phyloP scores from a whole-genome alignment of 2,113 vertebrate genomes.

The Tyrannus savana region DNA sequence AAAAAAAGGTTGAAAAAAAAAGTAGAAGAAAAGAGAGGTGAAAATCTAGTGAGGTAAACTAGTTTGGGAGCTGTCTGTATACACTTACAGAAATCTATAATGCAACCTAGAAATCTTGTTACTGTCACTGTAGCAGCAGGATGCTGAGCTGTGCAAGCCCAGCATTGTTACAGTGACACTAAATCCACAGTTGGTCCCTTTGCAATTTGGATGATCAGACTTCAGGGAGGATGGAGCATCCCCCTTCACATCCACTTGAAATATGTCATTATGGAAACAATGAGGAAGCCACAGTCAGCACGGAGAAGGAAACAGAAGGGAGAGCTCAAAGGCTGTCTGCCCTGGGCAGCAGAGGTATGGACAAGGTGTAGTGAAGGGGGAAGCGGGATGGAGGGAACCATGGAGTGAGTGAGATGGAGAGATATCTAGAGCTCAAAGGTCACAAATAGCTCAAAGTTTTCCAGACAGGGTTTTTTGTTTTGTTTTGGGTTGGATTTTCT shows the following conservation, averaged over 20 bases:
- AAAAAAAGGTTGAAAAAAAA: background rate
- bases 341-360: background rate
- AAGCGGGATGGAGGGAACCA: background rate
- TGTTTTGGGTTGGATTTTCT: background rate
- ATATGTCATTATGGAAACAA: background rate
- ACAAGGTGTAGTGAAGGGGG: background rate
- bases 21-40: background rate
- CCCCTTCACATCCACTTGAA: background rate
- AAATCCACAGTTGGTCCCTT: background rate
- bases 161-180: background rate
- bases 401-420: background rate
- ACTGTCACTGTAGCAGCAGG: background rate
- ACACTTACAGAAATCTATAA: background rate
- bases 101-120: background rate
- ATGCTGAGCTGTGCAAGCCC: background rate
- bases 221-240: background rate
- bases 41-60: background rate
- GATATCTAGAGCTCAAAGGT: background rate
- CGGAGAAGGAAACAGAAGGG: background rate
- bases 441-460: background rate
- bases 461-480: background rate
- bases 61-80: background rate
- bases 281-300: rapidly evolving
- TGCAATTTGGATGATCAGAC: background rate
- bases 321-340: background rate